Evolutionary conservation across 2,888 invertebrate species (phyloP).

Genomic region (Atethmia centrago): DNA sequence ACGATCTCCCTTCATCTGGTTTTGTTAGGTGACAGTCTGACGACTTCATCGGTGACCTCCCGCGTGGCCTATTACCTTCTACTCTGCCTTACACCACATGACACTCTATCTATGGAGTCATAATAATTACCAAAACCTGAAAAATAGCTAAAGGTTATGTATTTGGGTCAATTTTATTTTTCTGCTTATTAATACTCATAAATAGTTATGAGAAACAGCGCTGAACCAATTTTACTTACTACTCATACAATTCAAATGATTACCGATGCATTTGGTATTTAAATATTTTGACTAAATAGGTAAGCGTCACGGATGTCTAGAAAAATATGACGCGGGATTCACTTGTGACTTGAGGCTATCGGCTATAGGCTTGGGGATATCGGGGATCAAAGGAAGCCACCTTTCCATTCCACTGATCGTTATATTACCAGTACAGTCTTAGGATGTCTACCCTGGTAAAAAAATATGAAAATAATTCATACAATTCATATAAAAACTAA

Average conservation of each 20-base stretch:
- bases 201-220: neutral
- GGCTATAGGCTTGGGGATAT: too few relatives aligned
- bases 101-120: neutral
- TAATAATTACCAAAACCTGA: neutral
- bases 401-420: neutral
- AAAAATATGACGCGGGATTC: neutral
- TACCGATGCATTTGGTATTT: neutral
- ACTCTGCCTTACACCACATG: neutral
- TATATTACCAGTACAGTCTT: neutral
- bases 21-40: neutral
- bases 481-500: neutral
- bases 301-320: neutral
- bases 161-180: neutral
- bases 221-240: constrained; percentile 1
- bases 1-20: neutral
- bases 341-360: constrained; percentile 1
- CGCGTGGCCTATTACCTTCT: neutral
- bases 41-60: too few relatives aligned
- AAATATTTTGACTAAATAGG: constrained; percentile 1
- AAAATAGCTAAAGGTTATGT: neutral
- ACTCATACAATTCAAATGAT: constrained; percentile 7
- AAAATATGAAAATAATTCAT: neutral
- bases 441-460: neutral
- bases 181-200: neutral
- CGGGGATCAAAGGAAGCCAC: neutral